Conservation (phyloP, 92 coral and sea anemone species). For the Desmophyllum pertusum region DNA sequence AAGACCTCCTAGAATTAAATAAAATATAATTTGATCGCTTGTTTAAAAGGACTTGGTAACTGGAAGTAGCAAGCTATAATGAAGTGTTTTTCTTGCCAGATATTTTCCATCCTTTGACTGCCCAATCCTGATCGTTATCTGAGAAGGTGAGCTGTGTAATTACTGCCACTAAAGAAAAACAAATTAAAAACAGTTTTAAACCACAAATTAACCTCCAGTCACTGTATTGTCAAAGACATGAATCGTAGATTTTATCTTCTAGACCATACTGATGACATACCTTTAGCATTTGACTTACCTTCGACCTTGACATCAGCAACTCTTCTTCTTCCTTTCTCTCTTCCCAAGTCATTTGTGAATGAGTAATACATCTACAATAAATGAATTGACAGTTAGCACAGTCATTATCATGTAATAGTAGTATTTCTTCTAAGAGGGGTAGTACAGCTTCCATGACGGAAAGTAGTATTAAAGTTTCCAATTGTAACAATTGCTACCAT, state of each 20-base stretch:
- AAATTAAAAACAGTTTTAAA: not conserved
- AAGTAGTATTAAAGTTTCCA: no score
- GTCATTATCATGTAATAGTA: no score
- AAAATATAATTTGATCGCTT: not conserved
- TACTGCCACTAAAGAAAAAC: constrained; percentile 5
- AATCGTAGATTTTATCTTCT: not conserved
- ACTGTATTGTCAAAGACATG: no score
- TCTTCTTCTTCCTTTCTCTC: constrained; percentile 17
- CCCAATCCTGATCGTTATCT: not conserved
- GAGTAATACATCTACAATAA: constrained; percentile 5
- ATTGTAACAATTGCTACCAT: no score
- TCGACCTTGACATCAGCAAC: constrained; percentile 20
- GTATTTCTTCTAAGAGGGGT: no score
- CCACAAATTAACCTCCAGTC: no score
- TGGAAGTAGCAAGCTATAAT: not conserved
- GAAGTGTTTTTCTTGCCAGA: constrained; percentile 7
- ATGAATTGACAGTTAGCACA: not conserved
- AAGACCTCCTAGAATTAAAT: constrained; percentile 10
- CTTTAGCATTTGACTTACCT: constrained; percentile 5
- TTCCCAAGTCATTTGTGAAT: constrained; percentile 15
- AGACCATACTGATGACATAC: no score
- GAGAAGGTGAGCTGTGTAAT: constrained; percentile 5
- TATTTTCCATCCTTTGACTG: constrained; percentile 28
- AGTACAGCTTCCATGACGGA: no score
- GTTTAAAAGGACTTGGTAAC: not conserved